Percentiles rank a stretch among this genome's conserved stretches.
These are phyloP conservation scores for Elanoides forficatus DNA, from an alignment of 2,113 vertebrate genomes.

Conservation along the genomic window DNA sequence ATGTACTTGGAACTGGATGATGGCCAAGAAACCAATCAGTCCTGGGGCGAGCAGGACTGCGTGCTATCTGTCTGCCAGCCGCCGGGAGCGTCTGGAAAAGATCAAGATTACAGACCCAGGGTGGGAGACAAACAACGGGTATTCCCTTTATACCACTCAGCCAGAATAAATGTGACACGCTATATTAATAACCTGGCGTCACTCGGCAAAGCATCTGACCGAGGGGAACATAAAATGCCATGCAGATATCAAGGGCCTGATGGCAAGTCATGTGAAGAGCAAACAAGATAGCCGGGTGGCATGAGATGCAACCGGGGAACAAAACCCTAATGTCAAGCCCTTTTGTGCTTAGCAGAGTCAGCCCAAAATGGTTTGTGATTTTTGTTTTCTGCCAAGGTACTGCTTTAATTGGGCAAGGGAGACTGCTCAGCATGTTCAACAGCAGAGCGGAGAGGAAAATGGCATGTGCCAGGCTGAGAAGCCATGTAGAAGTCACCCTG, in stretches of 20 bases:
- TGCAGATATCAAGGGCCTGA: background rate
- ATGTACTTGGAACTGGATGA: background rate
- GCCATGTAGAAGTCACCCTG: background rate
- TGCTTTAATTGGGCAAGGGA: background rate
- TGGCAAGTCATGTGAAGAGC: background rate
- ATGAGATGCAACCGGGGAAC: background rate
- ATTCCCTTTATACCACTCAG: background rate
- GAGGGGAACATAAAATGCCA: background rate
- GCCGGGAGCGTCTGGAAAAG: background rate
- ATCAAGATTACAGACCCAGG: background rate
- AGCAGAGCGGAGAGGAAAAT: background rate
- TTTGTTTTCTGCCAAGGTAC: background rate
- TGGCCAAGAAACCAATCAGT: background rate
- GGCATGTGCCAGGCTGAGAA: background rate
- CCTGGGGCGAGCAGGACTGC: background rate
- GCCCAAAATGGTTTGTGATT: rapidly evolving
- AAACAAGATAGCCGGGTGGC: background rate
- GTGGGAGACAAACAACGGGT: background rate
- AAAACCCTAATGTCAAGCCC: background rate
- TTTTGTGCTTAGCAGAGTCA: background rate
- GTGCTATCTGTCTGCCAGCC: background rate
- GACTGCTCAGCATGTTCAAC: rapidly evolving
- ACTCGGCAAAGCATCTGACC: background rate
- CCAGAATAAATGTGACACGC: background rate
- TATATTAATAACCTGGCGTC: background rate